phyloP scores from a whole-genome alignment of 92 coral and sea anemone species.

The Virgularia gustaviana region DNA sequence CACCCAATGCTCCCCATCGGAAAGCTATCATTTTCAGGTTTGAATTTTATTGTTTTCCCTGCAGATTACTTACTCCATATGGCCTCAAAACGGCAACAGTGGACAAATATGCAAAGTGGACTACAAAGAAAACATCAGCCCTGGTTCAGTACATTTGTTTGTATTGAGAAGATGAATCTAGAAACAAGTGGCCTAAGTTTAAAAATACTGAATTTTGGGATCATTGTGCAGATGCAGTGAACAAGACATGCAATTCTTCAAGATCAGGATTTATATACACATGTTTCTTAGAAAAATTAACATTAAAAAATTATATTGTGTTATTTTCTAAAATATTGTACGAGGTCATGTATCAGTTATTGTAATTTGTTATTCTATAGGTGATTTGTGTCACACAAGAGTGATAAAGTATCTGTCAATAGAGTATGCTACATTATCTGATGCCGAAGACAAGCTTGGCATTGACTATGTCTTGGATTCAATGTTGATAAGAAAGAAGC shows the following conservation, averaged over 20 bases:
- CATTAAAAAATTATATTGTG: neutral
- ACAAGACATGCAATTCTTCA: too few species aligned
- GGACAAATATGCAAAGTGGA: too few species aligned
- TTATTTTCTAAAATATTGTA: neutral
- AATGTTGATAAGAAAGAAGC: neutral
- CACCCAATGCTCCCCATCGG: neutral
- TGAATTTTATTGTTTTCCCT: constrained; percentile 2
- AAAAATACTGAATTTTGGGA: constrained; percentile 38
- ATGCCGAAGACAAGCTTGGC: constrained; percentile 5
- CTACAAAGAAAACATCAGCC: too few species aligned
- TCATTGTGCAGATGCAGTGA: too few species aligned
- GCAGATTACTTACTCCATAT: neutral
- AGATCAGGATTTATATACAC: constrained; percentile 9
- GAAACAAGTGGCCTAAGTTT: constrained; percentile 44
- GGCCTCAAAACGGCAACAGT: too few species aligned
- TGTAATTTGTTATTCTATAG: neutral
- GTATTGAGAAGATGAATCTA: too few species aligned
- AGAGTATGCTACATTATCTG: constrained; percentile 17
- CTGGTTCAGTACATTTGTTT: too few species aligned
- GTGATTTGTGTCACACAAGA: constrained; percentile 7
- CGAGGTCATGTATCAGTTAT: neutral
- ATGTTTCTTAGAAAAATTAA: neutral
- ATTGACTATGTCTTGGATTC: constrained; percentile 1
- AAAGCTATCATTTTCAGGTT: neutral
- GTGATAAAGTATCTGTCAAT: constrained; percentile 5